Conservation (phyloP, 2,888 invertebrate genomes). For the Drosophila subsilvestris region DNA sequence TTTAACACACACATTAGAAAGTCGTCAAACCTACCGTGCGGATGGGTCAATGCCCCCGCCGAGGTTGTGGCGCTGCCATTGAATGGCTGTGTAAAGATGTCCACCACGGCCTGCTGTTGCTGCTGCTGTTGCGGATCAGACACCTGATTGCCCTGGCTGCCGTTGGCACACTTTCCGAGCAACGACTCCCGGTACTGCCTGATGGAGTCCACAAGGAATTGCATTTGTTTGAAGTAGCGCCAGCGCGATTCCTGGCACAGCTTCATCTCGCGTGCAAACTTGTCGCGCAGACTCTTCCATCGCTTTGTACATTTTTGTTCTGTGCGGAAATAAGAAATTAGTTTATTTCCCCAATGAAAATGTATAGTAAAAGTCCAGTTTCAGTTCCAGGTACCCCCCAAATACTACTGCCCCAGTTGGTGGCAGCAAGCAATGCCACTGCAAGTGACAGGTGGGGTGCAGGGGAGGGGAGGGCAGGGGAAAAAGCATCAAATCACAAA, state of each 20-base stretch:
- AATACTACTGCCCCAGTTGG: background rate
- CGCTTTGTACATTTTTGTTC: conserved; percentile 83
- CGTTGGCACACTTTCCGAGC: conserved; percentile 78
- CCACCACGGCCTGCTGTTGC: conserved; percentile 80
- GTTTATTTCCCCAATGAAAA: background rate
- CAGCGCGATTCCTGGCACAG: conserved; percentile 82
- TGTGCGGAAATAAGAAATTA: conserved; percentile 25
- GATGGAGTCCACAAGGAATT: conserved; percentile 81
- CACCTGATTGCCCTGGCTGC: conserved; percentile 76
- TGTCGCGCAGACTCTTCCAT: conserved; percentile 82
- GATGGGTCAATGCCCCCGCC: conserved; percentile 81
- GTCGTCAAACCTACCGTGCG: conserved; percentile 70
- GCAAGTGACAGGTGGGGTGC: conserved; percentile 4
- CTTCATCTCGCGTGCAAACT: conserved; percentile 82
- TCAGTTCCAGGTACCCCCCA: background rate
- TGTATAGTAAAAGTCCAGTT: background rate
- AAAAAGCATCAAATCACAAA: conserved; percentile 67
- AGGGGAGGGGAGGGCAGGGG: too few species aligned
- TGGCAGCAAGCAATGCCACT: too few species aligned
- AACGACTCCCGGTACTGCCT: conserved; percentile 81
- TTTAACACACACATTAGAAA: background rate
- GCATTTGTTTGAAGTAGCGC: conserved; percentile 83
- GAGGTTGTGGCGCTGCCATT: conserved; percentile 80
- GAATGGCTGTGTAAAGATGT: conserved; percentile 81
- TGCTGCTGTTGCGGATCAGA: conserved; percentile 80